Percentiles rank a stretch among this genome's conserved stretches.
phyloP scores from a whole-genome alignment of 1,140 invertebrate species.

The Caerostris extrusa region DNA sequence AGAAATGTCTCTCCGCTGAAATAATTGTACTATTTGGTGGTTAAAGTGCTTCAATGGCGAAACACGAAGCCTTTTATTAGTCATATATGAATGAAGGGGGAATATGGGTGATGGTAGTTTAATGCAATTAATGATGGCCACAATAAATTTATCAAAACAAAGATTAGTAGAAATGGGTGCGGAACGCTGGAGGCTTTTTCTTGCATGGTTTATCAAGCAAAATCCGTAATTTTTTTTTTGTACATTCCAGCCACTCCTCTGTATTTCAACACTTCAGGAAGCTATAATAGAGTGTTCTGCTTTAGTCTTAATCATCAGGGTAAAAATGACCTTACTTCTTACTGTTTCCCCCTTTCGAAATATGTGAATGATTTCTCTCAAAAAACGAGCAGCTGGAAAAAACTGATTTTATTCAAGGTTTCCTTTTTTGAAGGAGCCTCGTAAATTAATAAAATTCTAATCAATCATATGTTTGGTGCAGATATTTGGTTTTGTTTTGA shows the following conservation, averaged over 20 bases:
- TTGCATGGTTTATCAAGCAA: conserved; percentile 30
- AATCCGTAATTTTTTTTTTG: conserved; percentile 4
- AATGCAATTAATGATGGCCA: conserved; percentile 49
- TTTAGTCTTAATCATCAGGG: conserved; percentile 52
- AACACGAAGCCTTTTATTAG: background rate
- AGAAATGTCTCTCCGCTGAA: background rate
- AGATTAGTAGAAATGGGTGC: conserved; percentile 16
- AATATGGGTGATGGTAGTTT: conserved; percentile 24
- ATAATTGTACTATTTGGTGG: background rate
- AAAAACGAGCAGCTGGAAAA: background rate
- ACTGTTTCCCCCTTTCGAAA: background rate
- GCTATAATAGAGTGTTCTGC: conserved; percentile 24
- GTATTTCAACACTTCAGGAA: conserved; percentile 50
- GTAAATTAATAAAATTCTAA: conserved; percentile 15
- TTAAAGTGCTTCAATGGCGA: conserved; percentile 5
- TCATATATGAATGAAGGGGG: background rate
- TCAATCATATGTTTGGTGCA: background rate
- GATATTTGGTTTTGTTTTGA: background rate
- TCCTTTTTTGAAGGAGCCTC: background rate
- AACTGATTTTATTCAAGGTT: background rate
- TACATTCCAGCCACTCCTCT: conserved; percentile 39
- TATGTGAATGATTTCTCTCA: conserved; percentile 30
- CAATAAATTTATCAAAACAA: conserved; percentile 47
- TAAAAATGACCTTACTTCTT: conserved; percentile 50
- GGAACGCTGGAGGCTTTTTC: conserved; percentile 28